Conservation (phyloP, 2,113 vertebrate species). For the Puffinus mauretanicus region DNA sequence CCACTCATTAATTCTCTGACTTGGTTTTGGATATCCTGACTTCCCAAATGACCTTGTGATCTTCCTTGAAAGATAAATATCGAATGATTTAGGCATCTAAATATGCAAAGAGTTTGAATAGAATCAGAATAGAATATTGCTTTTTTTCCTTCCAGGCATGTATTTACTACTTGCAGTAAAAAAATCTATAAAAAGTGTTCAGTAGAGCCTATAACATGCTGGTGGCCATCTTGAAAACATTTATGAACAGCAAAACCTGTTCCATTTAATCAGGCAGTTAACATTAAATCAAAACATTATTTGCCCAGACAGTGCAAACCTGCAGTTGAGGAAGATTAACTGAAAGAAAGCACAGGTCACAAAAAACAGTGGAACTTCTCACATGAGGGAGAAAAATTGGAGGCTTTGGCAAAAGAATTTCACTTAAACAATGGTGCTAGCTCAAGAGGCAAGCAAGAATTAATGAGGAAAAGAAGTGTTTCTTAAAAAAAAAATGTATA, state of each 20-base stretch:
- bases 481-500: background rate
- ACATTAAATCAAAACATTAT: background rate
- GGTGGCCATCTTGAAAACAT: background rate
- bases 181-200: background rate
- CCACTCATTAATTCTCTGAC: background rate
- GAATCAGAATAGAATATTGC: background rate
- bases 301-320: background rate
- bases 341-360: background rate
- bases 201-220: background rate
- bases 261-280: background rate
- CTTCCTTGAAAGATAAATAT: background rate
- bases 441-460: background rate
- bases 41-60: background rate
- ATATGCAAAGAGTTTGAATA: background rate
- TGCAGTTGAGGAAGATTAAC: background rate
- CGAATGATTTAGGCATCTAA: background rate
- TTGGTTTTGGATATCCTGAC: background rate
- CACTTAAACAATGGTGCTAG: fast-evolving
- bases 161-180: background rate
- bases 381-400: background rate
- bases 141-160: background rate
- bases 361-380: background rate
- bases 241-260: background rate
- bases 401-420: background rate
- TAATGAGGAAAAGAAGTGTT: background rate